Conservation (phyloP, 2,113 vertebrate species). For the Pachyramphus minor region DNA sequence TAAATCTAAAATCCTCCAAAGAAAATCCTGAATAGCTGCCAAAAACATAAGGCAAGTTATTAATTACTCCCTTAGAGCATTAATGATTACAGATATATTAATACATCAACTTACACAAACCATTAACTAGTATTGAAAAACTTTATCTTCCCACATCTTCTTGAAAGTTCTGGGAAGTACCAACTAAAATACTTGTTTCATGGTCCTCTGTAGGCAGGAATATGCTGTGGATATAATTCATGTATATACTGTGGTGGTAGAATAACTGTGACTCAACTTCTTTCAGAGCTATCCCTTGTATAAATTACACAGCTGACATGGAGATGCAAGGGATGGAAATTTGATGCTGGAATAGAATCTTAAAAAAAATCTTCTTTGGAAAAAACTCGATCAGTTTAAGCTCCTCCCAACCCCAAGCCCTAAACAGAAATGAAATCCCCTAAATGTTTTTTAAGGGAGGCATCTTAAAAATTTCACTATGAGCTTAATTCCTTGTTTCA, state of each 20-base stretch:
- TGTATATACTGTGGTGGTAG: background rate
- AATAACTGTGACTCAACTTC: background rate
- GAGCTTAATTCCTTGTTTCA: background rate
- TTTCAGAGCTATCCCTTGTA: background rate
- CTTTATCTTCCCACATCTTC: background rate
- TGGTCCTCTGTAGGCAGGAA: background rate
- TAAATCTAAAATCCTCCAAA: background rate
- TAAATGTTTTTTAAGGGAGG: background rate
- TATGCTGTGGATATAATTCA: fast-evolving
- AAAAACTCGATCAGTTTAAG: background rate
- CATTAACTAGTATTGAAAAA: background rate
- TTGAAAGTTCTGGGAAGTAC: background rate
- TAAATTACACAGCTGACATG: background rate
- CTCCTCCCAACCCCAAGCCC: fast-evolving
- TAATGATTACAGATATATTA: background rate
- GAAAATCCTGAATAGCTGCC: background rate
- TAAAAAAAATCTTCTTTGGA: background rate
- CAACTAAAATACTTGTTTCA: background rate
- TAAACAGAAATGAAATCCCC: background rate
- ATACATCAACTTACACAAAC: background rate
- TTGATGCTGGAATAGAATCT: background rate
- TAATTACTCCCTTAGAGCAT: background rate
- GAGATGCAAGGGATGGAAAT: background rate
- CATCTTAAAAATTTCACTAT: background rate
- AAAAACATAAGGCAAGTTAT: background rate